These are phyloP conservation scores for Ascaphus truei DNA, from an alignment of 2,113 vertebrate genomes.

Conservation along the genomic window DNA sequence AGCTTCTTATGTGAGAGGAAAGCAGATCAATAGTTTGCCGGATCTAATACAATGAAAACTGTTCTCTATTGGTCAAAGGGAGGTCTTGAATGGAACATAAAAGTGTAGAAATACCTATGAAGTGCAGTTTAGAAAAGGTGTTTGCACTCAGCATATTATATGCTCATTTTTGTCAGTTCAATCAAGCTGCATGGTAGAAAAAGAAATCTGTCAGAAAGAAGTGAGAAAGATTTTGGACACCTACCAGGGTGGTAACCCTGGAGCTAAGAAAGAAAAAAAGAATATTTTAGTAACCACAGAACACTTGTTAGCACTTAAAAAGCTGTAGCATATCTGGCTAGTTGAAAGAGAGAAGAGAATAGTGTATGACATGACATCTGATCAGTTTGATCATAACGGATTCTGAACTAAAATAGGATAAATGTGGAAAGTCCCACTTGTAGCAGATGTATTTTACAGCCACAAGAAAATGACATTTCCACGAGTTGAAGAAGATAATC, in stretches of 20 bases:
- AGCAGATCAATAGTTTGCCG: slow-evolving; percentile 48
- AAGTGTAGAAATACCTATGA: slow-evolving; percentile 44
- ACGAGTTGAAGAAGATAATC: not conserved
- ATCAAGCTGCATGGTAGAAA: slow-evolving; percentile 50
- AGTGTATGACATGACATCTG: slow-evolving; percentile 38
- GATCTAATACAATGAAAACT: slow-evolving; percentile 34
- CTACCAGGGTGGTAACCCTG: slow-evolving; percentile 52
- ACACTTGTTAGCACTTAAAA: slow-evolving; percentile 58
- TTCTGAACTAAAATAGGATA: slow-evolving; percentile 29
- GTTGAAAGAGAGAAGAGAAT: slow-evolving; percentile 53
- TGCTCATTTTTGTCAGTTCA: slow-evolving; percentile 46
- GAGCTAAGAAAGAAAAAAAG: slow-evolving; percentile 48
- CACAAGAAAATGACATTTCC: slow-evolving; percentile 1
- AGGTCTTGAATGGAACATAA: slow-evolving; percentile 45
- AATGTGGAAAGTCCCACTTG: not conserved
- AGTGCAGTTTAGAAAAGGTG: slow-evolving; percentile 36
- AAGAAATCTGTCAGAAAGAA: slow-evolving; percentile 51
- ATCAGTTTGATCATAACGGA: slow-evolving; percentile 39
- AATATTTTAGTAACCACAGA: slow-evolving; percentile 49
- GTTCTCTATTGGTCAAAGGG: slow-evolving; percentile 49
- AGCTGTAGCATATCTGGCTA: slow-evolving; percentile 40
- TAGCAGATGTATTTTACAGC: not conserved
- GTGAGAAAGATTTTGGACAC: slow-evolving; percentile 58
- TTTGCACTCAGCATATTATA: slow-evolving; percentile 42
- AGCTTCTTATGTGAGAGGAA: not conserved